Evolutionary conservation across 1,140 invertebrate species (phyloP).

Genomic region (Bombus superbus): DNA sequence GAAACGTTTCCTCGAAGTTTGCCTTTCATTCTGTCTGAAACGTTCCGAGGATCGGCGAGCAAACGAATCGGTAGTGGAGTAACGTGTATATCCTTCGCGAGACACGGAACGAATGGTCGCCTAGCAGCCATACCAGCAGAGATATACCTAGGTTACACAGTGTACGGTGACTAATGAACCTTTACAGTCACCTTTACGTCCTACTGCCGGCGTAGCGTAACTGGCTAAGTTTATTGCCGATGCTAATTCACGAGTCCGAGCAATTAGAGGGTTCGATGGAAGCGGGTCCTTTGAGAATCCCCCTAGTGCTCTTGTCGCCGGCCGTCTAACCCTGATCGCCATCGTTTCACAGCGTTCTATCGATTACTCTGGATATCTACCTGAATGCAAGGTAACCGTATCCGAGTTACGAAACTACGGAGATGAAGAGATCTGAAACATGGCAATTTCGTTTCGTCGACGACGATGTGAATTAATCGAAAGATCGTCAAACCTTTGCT

Average conservation of each 20-base stretch:
- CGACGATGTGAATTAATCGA: not conserved
- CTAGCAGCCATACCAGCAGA: slow-evolving; percentile 38
- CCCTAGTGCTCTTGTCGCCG: not conserved
- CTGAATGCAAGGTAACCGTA: not conserved
- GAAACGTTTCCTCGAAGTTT: slow-evolving; percentile 26
- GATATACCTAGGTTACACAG: slow-evolving; percentile 64
- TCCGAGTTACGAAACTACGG: not conserved
- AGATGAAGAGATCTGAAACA: not conserved
- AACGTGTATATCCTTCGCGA: slow-evolving; percentile 63
- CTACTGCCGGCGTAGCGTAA: slow-evolving; percentile 57
- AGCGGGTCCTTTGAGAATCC: slow-evolving; percentile 47
- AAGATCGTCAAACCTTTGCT: not conserved
- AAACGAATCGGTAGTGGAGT: slow-evolving; percentile 63
- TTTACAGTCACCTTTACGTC: slow-evolving; percentile 67
- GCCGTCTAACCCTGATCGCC: not conserved
- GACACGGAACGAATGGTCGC: slow-evolving; percentile 63
- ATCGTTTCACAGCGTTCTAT: slow-evolving; percentile 11
- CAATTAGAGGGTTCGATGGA: slow-evolving; percentile 64
- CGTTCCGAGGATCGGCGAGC: slow-evolving; percentile 22
- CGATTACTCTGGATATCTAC: slow-evolving; percentile 7
- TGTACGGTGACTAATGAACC: slow-evolving; percentile 71
- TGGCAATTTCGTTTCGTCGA: not conserved
- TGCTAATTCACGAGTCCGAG: slow-evolving; percentile 68
- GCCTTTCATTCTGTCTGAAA: slow-evolving; percentile 44
- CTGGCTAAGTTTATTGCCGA: slow-evolving; percentile 69